A percentile compares a stretch with the other conserved stretches of the same genome.
phyloP scores from a whole-genome alignment of 2,888 invertebrate species.

The Meliscaeva auricollis region DNA sequence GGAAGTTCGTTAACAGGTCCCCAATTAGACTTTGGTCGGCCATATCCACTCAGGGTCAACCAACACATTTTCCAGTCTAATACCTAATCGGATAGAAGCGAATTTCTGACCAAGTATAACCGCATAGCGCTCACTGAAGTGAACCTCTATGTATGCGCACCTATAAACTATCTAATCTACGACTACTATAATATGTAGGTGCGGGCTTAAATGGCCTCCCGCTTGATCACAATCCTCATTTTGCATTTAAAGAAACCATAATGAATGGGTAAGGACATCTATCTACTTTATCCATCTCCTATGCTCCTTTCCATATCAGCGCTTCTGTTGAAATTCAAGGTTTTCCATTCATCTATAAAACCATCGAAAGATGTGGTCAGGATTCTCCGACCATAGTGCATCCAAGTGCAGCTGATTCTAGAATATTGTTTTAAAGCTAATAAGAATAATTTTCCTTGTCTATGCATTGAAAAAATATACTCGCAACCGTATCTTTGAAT shows the following conservation, averaged over 20 bases:
- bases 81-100: constrained; percentile 70
- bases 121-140: constrained; percentile 38
- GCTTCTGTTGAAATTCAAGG: constrained; percentile 3
- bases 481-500: no score
- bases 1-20: constrained; percentile 73
- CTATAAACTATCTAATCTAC: no score
- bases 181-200: background rate
- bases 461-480: background rate
- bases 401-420: constrained; percentile 51
- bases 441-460: constrained; percentile 16
- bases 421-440: background rate
- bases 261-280: constrained; percentile 40
- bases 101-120: constrained; percentile 30
- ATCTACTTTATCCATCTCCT: background rate
- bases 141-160: background rate
- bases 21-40: constrained; percentile 68
- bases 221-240: constrained; percentile 20
- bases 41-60: constrained; percentile 64
- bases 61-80: constrained; percentile 71
- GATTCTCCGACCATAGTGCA: background rate
- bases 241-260: constrained; percentile 60
- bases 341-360: constrained; percentile 25
- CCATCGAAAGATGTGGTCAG: constrained; percentile 48
- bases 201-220: constrained; percentile 24
- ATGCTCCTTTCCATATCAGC: background rate